Base-by-base conservation (phyloP, 2,888 invertebrate genomes). In the Ichneumoninae sp. region DNA sequence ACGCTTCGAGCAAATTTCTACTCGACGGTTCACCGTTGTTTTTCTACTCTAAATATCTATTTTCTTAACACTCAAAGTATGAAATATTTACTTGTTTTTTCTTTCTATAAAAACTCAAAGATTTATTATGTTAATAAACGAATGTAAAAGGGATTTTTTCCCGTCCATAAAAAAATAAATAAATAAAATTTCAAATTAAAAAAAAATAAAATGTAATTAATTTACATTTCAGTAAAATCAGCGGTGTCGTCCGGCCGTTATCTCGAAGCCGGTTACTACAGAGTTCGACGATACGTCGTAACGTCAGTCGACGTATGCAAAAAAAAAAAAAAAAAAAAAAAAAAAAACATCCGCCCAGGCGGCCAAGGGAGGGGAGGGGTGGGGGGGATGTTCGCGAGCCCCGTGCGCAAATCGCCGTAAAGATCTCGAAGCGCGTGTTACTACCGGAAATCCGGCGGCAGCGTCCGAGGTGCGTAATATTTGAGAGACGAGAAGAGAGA, bases 391-490 rank as follows among this genome's bases (percentile, higher is more conserved):
- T 79, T 83, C 47, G 47, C 63, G 52, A 69, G 74, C 26, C 13
- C 50, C 8, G 13, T 57, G 70, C 54, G 73, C 71, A 22, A 85
- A 78, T 69, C 68, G 36, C 54, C 30, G 54, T 66, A 50, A 81
- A 78, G 69, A 81, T 81, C 65, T 77, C 44, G 74, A 47, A 73
- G 66, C 19, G 47, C 65, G 66, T 50, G 75, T 82, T 85, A 79
- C 71, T 50, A 85, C 57, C 81, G 85, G 85, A 85, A 68, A 79
- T 85, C 85, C 82, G 79, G 66, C 44, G 57, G 54, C 71, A 66
- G 19, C 16, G 69, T n/a, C 50, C 57, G 60, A 33, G 33, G 69
- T 76, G 76, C 54, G 73, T 40, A 77, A 76, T 22, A 57, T 73
- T 71, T 19, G 44, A 68, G 66, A 54, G 16, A 44, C 44, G 44